Conservation (phyloP, 2,113 vertebrate species). For the Anhinga rufa region DNA sequence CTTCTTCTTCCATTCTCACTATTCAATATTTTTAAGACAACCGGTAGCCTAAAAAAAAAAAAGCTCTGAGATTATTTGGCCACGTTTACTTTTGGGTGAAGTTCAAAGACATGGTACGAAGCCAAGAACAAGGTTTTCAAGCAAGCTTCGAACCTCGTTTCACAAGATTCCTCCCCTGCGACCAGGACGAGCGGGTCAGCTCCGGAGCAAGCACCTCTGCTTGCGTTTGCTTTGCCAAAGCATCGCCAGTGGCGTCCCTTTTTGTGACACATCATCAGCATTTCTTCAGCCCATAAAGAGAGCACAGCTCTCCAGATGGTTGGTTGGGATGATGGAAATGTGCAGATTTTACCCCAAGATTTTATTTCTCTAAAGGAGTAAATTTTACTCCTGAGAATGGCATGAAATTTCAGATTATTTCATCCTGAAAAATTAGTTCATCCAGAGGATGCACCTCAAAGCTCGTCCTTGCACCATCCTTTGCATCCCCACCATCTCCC, state of each 20-base stretch:
- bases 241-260: background rate
- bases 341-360: background rate
- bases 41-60: background rate
- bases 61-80: background rate
- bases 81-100: background rate
- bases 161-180: background rate
- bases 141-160: rapidly evolving
- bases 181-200: background rate
- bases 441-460: background rate
- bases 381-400: background rate
- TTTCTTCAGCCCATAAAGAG: background rate
- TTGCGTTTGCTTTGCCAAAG: background rate
- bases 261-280: background rate
- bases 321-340: background rate
- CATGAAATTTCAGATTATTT: background rate
- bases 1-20: background rate
- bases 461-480: background rate
- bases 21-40: background rate
- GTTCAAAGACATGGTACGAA: background rate
- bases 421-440: background rate
- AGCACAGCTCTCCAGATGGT: background rate
- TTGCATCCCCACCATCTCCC: background rate
- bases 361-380: background rate
- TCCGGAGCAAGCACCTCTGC: rapidly evolving
- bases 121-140: background rate